Evolutionary conservation across 1,140 invertebrate species (phyloP).

Genomic region (Lanistes nyassanus): DNA sequence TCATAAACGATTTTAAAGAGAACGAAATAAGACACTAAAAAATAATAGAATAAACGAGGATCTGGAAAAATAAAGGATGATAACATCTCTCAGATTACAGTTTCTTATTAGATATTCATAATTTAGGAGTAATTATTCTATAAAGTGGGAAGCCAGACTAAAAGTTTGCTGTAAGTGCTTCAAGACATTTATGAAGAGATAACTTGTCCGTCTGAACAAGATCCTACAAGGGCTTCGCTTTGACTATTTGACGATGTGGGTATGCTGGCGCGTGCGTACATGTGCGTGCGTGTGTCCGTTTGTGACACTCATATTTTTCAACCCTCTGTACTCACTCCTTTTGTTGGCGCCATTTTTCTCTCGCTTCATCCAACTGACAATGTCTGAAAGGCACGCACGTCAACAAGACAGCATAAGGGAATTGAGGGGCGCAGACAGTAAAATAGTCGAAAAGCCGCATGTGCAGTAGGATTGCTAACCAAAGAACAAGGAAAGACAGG

Average conservation of each 20-base stretch:
- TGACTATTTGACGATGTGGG: neutral
- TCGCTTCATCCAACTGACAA: slow-evolving; percentile 18
- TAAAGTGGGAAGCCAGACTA: too few relatives aligned
- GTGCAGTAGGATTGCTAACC: neutral
- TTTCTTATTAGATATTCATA: too few relatives aligned
- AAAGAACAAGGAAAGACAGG: neutral
- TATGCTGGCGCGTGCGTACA: neutral
- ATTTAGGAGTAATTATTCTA: too few relatives aligned
- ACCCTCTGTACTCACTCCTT: slow-evolving; percentile 12
- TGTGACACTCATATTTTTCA: too few relatives aligned
- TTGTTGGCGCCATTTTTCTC: slow-evolving; percentile 25
- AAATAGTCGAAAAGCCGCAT: neutral
- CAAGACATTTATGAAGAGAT: too few relatives aligned
- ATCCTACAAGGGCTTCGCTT: too few relatives aligned
- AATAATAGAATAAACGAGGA: neutral
- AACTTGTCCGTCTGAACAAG: too few relatives aligned
- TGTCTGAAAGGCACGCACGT: slow-evolving; percentile 1
- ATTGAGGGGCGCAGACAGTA: neutral
- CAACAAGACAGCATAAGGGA: neutral
- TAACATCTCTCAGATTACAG: too few relatives aligned
- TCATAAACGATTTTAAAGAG: neutral
- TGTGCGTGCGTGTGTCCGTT: neutral
- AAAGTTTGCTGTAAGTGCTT: too few relatives aligned
- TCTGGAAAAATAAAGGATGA: neutral
- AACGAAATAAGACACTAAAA: neutral